Percentiles rank a stretch among this genome's conserved stretches.
Conservation (phyloP, 2,888 invertebrate genomes). For the Lapara coniferarum region DNA sequence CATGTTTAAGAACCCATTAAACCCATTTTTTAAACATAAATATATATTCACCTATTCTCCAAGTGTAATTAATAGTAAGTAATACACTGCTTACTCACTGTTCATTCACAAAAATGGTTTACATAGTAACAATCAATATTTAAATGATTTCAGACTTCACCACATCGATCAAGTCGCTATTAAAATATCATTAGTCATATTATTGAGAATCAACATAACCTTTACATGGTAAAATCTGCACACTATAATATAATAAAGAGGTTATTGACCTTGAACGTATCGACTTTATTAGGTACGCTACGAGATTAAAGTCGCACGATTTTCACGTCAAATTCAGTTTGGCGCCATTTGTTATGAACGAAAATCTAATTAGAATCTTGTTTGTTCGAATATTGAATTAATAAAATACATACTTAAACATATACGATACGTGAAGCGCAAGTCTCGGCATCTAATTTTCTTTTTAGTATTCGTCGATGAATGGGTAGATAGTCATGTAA, state of each 20-base stretch:
- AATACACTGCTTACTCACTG: no score
- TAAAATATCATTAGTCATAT: conserved; percentile 4
- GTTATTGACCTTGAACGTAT: conserved; percentile 25
- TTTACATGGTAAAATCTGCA: conserved; percentile 4
- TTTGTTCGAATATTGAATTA: conserved; percentile 27
- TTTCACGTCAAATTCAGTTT: conserved; percentile 35
- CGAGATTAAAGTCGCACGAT: background rate
- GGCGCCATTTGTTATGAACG: background rate
- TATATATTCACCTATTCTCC: no score
- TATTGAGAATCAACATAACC: conserved; percentile 2
- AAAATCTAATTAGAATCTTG: conserved; percentile 25
- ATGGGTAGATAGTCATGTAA: no score
- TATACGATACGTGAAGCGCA: no score
- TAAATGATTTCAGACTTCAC: background rate
- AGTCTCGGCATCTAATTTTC: background rate
- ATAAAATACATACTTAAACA: background rate
- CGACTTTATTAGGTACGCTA: conserved; percentile 13
- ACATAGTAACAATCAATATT: background rate
- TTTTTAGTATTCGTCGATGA: background rate
- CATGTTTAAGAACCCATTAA: no score
- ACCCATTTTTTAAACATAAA: no score
- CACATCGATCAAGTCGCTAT: background rate
- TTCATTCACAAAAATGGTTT: no score
- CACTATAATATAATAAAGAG: conserved; percentile 13
- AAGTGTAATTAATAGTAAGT: no score